Evolutionary conservation across 2,888 invertebrate species (phyloP).

Genomic region (Autographa gamma): DNA sequence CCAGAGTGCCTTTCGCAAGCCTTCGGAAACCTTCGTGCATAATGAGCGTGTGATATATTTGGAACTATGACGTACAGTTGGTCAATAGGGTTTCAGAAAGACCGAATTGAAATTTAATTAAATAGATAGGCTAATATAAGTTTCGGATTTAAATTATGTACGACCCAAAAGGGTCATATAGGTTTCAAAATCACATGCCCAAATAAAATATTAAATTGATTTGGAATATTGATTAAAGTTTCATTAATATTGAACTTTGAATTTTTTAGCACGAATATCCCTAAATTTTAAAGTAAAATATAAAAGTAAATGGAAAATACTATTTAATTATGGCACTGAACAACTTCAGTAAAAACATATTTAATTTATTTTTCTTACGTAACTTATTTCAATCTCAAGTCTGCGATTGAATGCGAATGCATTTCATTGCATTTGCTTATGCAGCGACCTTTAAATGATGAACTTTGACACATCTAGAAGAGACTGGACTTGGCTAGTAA

Average conservation of each 20-base stretch:
- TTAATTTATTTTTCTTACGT: not conserved
- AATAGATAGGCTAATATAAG: too few relatives aligned
- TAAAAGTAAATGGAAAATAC: too few relatives aligned
- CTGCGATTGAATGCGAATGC: slow-evolving; percentile 6
- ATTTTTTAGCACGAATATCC: too few relatives aligned
- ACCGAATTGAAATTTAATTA: not conserved
- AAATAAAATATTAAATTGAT: too few relatives aligned
- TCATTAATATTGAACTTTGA: too few relatives aligned
- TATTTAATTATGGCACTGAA: not conserved
- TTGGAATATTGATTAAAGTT: too few relatives aligned
- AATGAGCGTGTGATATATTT: slow-evolving; percentile 17
- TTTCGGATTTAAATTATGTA: too few relatives aligned
- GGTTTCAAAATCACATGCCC: too few relatives aligned
- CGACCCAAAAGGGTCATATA: too few relatives aligned
- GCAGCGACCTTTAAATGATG: slow-evolving; percentile 37
- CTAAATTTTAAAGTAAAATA: too few relatives aligned
- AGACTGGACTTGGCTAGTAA: slow-evolving; percentile 28
- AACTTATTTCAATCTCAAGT: slow-evolving; percentile 25
- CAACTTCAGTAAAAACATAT: not conserved
- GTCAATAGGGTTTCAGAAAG: not conserved
- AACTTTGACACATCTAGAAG: slow-evolving; percentile 38
- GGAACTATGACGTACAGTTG: slow-evolving; percentile 8
- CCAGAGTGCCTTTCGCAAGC: slow-evolving; percentile 31
- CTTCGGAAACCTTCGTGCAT: slow-evolving; percentile 23
- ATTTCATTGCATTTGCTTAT: slow-evolving; percentile 31